Evolutionary conservation across 1,140 invertebrate species (phyloP).

Genomic region (Leptinotarsa lineolata): DNA sequence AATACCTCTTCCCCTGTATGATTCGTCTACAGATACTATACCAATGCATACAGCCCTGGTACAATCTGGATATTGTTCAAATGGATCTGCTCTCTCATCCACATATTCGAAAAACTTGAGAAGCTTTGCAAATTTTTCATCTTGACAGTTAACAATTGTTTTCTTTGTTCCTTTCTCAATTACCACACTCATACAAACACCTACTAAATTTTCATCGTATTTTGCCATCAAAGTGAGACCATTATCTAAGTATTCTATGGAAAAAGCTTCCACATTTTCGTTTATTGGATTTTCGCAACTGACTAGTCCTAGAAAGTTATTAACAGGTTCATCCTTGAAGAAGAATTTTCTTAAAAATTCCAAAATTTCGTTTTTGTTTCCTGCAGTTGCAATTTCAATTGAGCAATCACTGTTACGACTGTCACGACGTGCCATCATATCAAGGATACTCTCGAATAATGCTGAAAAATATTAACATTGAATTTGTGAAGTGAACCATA

Average conservation of each 20-base stretch:
- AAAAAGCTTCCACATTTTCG: conserved; percentile 68
- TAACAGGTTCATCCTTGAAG: conserved; percentile 75
- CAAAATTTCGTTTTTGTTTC: conserved; percentile 43
- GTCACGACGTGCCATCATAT: too few relatives aligned
- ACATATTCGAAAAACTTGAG: conserved; percentile 43
- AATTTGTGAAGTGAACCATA: too few relatives aligned
- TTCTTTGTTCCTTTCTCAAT: conserved; percentile 49
- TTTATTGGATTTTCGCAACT: conserved; percentile 66
- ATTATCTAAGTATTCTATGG: conserved; percentile 61
- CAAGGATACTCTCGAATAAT: background rate
- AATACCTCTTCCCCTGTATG: conserved; percentile 68
- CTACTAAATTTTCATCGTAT: conserved; percentile 64
- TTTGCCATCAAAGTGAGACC: conserved; percentile 68
- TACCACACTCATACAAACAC: conserved; percentile 57
- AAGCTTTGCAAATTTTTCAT: conserved; percentile 1
- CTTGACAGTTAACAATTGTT: background rate
- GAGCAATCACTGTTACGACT: background rate
- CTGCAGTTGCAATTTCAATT: background rate
- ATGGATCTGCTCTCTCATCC: conserved; percentile 61
- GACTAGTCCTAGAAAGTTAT: conserved; percentile 60
- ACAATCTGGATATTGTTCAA: conserved; percentile 62
- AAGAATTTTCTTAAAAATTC: conserved; percentile 59
- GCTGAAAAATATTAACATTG: too few relatives aligned
- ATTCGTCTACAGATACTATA: conserved; percentile 68
- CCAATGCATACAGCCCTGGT: conserved; percentile 64